Base-by-base conservation (phyloP, 2,113 vertebrate genomes). In the Uropsilus gracilis region DNA sequence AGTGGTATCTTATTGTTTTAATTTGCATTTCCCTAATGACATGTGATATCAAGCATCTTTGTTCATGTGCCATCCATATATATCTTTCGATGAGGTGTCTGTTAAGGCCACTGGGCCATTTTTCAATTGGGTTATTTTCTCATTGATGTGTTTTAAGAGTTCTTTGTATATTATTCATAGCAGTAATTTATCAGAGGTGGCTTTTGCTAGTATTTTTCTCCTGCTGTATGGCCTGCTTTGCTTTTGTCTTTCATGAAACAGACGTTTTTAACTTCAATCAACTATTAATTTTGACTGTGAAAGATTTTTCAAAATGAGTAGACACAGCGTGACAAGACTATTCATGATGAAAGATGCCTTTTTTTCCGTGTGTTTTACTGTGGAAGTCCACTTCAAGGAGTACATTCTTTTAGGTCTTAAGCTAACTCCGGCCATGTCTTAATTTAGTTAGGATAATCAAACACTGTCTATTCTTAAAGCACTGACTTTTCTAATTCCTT, bases 211-310 rank as follows among this genome's bases (percentile, higher is more conserved):
- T 84, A 22, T 75, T 53, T 53, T 73, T 63, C 46, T 42, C 30
- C 34, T 22, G n/a, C 34, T 18, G 20, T 66, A 14, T 91, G 44
- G 16, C 32, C 50, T 63, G 53, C 48, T 57, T 91, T 75, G 80
- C 50, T n/a, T 57, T 64, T 88, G 46, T 73, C 66, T 88, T 93
- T 57, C 26, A 55, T 6, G 87, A 55, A 57, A 13, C 26, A 32
- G 5, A 59, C 57, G 20, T 57, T 92, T 68, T n/a, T 24, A 69
- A 39, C 46, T 73, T 78, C 55, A 86, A 5, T 61, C 91, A 90
- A 26, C 57, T 76, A 42, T 92, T 83, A 86, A 90, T 50, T 96
- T 68, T 50, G 92, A 30, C 55, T 39, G 55, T 34, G 72, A 78
- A 84, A 80, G 83, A 66, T 50, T 72, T 91, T 53, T 93, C 50